phyloP scores from a whole-genome alignment of 1,140 invertebrate genomes.

The Elysia chlorotica region DNA sequence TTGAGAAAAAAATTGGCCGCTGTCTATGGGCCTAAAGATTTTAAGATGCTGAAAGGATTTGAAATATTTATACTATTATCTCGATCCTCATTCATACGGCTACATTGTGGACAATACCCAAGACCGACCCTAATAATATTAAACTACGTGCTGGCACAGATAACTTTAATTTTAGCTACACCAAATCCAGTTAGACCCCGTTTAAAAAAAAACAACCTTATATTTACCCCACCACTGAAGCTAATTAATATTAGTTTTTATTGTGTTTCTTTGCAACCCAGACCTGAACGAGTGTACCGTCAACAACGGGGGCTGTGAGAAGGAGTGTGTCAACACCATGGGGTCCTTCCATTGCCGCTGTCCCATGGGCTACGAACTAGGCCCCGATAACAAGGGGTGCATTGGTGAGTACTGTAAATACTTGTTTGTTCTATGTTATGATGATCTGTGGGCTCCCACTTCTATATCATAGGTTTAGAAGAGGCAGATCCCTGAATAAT shows the following conservation, averaged over 20 bases:
- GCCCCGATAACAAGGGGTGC: slow-evolving; percentile 59
- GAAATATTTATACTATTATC: not conserved
- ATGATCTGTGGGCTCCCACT: too few species aligned
- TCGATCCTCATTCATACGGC: not conserved
- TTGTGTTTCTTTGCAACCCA: slow-evolving; percentile 32
- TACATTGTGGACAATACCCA: not conserved
- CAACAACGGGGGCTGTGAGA: slow-evolving; percentile 55
- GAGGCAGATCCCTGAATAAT: too few species aligned
- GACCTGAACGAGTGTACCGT: slow-evolving; percentile 52
- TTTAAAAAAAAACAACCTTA: not conserved
- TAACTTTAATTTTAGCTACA: not conserved
- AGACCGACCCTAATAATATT: not conserved
- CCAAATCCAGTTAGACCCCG: not conserved
- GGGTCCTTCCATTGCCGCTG: slow-evolving; percentile 62
- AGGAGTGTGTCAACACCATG: slow-evolving; percentile 51
- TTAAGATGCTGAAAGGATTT: not conserved
- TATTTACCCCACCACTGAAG: not conserved
- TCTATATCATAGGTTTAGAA: too few species aligned
- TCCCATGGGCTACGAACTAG: slow-evolving; percentile 58
- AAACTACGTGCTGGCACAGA: not conserved
- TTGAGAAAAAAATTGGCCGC: not conserved
- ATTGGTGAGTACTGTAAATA: slow-evolving; percentile 60
- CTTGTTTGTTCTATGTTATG: too few species aligned
- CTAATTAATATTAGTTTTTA: not conserved
- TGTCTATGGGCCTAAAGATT: not conserved